phyloP scores from a whole-genome alignment of 2,113 vertebrate genomes.

The Dicentrarchus labrax region DNA sequence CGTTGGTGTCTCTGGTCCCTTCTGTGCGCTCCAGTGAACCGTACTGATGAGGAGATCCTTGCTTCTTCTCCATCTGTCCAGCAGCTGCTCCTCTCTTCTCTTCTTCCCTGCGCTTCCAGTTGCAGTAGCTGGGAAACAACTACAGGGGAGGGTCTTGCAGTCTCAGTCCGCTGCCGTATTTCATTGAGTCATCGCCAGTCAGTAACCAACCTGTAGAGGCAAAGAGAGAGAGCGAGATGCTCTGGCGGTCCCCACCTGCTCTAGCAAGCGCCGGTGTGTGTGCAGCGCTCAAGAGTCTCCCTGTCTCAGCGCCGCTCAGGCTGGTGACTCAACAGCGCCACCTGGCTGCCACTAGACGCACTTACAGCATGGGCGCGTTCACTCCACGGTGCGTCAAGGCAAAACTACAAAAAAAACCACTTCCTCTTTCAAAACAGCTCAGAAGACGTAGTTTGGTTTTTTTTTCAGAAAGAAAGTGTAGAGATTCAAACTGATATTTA shows the following conservation, averaged over 20 bases:
- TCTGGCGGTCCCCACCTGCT: slow-evolving; percentile 39
- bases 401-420: neutral
- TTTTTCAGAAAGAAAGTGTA: neutral
- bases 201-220: slow-evolving; percentile 43
- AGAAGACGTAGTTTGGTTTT: rapidly evolving
- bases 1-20: slow-evolving; percentile 76
- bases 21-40: slow-evolving; percentile 86
- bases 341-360: slow-evolving; percentile 9
- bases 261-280: slow-evolving; percentile 26
- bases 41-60: slow-evolving; percentile 80
- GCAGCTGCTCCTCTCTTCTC: slow-evolving; percentile 38
- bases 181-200: slow-evolving; percentile 49
- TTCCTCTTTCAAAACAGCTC: neutral
- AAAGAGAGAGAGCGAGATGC: slow-evolving; percentile 26
- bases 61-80: slow-evolving; percentile 83
- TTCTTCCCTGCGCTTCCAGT: slow-evolving; percentile 6
- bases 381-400: neutral
- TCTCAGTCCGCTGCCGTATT: slow-evolving; percentile 13
- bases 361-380: neutral
- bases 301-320: neutral
- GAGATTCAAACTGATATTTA: neutral
- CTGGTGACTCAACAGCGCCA: neutral
- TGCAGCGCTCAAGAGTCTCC: neutral
- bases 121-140: slow-evolving; percentile 18
- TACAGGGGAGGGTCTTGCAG: slow-evolving; percentile 36